phyloP scores from a whole-genome alignment of 2,113 vertebrate genomes.

The Alligator sinensis region DNA sequence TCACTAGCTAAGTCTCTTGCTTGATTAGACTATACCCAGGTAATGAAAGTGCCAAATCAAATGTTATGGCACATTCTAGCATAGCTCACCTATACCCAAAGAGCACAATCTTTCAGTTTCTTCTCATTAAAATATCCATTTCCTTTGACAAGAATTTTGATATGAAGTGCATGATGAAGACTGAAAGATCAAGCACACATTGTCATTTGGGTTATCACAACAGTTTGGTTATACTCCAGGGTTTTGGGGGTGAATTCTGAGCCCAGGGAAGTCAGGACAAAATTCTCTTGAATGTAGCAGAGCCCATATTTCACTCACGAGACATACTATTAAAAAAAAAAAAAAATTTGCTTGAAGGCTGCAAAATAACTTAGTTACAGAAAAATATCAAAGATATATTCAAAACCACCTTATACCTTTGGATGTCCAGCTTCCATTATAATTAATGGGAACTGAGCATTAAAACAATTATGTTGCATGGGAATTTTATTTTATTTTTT shows the following conservation, averaged over 20 bases:
- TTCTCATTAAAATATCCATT: not conserved
- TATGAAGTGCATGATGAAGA: not conserved
- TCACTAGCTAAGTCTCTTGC: not conserved
- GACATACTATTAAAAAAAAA: not conserved
- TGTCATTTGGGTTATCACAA: not conserved
- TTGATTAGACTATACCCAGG: not conserved
- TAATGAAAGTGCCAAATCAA: not conserved
- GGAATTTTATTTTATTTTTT: not conserved
- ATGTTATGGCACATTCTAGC: not conserved
- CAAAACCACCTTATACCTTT: not conserved
- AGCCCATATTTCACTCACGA: not conserved
- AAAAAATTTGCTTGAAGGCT: not conserved
- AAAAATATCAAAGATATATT: not conserved
- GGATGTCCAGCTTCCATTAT: not conserved
- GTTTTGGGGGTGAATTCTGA: not conserved
- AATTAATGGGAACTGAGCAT: not conserved
- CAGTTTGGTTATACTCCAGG: not conserved
- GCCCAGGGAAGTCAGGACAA: not conserved
- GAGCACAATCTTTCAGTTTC: not conserved
- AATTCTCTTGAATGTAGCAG: not conserved
- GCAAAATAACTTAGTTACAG: not conserved
- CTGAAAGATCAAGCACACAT: not conserved
- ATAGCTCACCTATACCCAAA: accelerated
- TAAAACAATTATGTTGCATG: not conserved
- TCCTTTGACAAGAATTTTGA: not conserved